Evolutionary conservation across 2,888 invertebrate genomes (phyloP).

Genomic region (Dicycla oo): DNA sequence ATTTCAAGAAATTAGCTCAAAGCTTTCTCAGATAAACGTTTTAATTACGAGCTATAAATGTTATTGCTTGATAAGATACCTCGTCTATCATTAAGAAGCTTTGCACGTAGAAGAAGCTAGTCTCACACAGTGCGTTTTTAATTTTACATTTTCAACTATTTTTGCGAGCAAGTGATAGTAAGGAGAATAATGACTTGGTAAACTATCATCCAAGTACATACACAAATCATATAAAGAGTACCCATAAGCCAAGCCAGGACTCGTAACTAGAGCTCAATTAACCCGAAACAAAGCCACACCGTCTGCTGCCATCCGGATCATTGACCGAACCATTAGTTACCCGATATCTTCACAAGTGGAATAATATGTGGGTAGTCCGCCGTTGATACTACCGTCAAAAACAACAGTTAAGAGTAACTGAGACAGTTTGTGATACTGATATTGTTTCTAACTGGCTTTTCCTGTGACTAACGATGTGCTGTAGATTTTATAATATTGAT

Average conservation of each 20-base stretch:
- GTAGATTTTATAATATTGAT: slow-evolving; percentile 20
- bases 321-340: slow-evolving; percentile 59
- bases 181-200: not conserved
- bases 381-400: slow-evolving; percentile 56
- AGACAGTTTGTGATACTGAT: slow-evolving; percentile 52
- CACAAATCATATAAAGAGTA: not conserved
- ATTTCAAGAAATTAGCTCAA: not conserved
- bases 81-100: not conserved
- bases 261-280: slow-evolving; percentile 21
- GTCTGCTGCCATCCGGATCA: slow-evolving; percentile 52
- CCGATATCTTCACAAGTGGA: slow-evolving; percentile 55
- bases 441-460: slow-evolving; percentile 57
- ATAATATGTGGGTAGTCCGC: slow-evolving; percentile 48
- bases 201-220: not conserved
- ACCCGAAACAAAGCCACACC: slow-evolving; percentile 38
- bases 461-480: slow-evolving; percentile 48
- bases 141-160: not conserved
- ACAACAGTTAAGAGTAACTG: slow-evolving; percentile 53
- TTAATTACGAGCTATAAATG: not conserved
- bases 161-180: not conserved
- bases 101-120: not conserved
- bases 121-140: too few relatives aligned
- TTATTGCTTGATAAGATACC: not conserved
- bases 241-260: slow-evolving; percentile 13
- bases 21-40: not conserved